phyloP scores from a whole-genome alignment of 2,113 vertebrate genomes.

The Hystrix brachyura region DNA sequence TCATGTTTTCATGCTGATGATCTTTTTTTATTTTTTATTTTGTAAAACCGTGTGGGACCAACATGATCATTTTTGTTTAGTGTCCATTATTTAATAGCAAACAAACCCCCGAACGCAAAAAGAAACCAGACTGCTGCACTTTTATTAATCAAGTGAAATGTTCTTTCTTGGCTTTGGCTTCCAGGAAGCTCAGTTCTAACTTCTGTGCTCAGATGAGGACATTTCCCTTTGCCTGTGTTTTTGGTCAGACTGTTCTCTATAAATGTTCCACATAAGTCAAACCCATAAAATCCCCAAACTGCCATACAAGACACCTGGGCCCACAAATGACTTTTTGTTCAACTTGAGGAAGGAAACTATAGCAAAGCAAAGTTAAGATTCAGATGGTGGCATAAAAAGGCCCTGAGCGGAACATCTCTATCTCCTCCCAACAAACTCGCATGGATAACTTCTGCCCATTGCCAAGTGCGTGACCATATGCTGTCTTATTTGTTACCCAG shows the following conservation, averaged over 20 bases:
- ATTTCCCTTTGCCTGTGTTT: not conserved
- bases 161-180: not conserved
- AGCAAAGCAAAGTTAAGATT: not conserved
- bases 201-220: not conserved
- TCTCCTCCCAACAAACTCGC: not conserved
- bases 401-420: not conserved
- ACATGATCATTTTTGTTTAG: not conserved
- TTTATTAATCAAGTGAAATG: not conserved
- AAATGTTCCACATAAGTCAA: not conserved
- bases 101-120: not conserved
- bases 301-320: not conserved
- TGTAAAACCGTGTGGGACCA: not conserved
- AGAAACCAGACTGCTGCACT: not conserved
- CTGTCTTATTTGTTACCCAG: not conserved
- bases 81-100: constrained; percentile 32
- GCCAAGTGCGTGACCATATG: not conserved
- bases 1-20: not conserved
- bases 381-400: not conserved
- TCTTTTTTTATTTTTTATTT: not conserved
- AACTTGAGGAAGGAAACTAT: not conserved
- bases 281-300: not conserved
- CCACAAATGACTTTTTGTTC: not conserved
- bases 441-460: not conserved
- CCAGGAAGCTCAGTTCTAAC: not conserved
- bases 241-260: not conserved